Percentiles rank a stretch among this genome's conserved stretches.
Evolutionary conservation across 2,888 invertebrate genomes (phyloP).

Genomic region (Agrotis puta): DNA sequence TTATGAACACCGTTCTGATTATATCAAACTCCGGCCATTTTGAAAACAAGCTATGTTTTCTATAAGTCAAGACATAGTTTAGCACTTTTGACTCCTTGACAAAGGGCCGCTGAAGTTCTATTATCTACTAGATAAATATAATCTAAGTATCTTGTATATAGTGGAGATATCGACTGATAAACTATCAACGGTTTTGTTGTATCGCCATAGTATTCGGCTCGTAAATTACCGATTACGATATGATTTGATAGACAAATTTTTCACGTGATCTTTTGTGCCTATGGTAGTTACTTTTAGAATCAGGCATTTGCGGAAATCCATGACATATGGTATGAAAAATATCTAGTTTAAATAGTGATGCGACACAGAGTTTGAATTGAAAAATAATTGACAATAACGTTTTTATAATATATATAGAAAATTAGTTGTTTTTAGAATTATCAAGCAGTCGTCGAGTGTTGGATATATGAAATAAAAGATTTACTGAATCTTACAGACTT

Average conservation of each 20-base stretch:
- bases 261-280: constrained; percentile 19
- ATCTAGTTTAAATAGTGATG: too few relatives aligned
- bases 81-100: too few relatives aligned
- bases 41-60: background rate
- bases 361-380: too few relatives aligned
- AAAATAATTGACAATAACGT: background rate
- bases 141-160: constrained; percentile 17
- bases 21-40: background rate
- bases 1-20: background rate
- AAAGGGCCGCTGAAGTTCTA: constrained; percentile 15
- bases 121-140: background rate
- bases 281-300: background rate
- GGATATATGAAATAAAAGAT: too few relatives aligned
- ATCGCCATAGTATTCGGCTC: constrained; percentile 44
- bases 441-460: too few relatives aligned
- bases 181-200: constrained; percentile 43
- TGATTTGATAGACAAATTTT: constrained; percentile 21
- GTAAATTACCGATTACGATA: constrained; percentile 56
- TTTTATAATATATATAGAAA: too few relatives aligned
- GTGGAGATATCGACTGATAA: constrained; percentile 45
- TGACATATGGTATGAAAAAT: too few relatives aligned
- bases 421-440: too few relatives aligned
- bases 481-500: too few relatives aligned
- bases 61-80: background rate
- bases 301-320: too few relatives aligned